Evolutionary conservation across 1,140 invertebrate species (phyloP).

Genomic region (Steinernema feltiae): DNA sequence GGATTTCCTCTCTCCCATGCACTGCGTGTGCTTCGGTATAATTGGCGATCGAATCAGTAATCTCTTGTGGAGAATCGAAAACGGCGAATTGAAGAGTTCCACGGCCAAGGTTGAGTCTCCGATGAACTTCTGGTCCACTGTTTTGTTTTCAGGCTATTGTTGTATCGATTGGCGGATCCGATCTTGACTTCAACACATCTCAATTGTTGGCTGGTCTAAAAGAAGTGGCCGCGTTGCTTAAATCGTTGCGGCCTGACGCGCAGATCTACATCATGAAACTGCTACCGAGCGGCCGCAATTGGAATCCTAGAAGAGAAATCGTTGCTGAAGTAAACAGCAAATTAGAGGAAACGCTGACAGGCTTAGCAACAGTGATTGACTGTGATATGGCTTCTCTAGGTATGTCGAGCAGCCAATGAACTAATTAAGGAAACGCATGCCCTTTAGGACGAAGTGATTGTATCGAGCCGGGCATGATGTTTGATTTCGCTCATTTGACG

Average conservation of each 20-base stretch:
- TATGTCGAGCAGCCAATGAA: slow-evolving; percentile 71
- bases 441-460: neutral
- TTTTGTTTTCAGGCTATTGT: slow-evolving; percentile 69
- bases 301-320: slow-evolving; percentile 72
- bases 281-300: slow-evolving; percentile 74
- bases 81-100: slow-evolving; percentile 79
- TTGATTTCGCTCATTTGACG: slow-evolving; percentile 78
- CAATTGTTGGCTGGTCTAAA: slow-evolving; percentile 74
- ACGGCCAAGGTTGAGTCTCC: slow-evolving; percentile 70
- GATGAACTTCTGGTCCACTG: slow-evolving; percentile 36
- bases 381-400: slow-evolving; percentile 69
- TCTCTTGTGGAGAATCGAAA: slow-evolving; percentile 77
- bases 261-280: slow-evolving; percentile 67
- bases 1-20: slow-evolving; percentile 75
- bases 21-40: slow-evolving; percentile 82
- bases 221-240: slow-evolving; percentile 63
- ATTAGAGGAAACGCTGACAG: slow-evolving; percentile 65
- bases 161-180: slow-evolving; percentile 78
- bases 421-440: slow-evolving; percentile 72
- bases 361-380: slow-evolving; percentile 66
- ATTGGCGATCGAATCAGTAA: slow-evolving; percentile 78
- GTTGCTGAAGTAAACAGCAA: slow-evolving; percentile 70
- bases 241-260: slow-evolving; percentile 16
- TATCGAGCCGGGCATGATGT: slow-evolving; percentile 62
- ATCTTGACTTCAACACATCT: slow-evolving; percentile 67